Percentiles rank a stretch among this genome's conserved stretches.
Evolutionary conservation across 92 coral and sea anemone species (phyloP).

Genomic region (Pocillopora meandrina): DNA sequence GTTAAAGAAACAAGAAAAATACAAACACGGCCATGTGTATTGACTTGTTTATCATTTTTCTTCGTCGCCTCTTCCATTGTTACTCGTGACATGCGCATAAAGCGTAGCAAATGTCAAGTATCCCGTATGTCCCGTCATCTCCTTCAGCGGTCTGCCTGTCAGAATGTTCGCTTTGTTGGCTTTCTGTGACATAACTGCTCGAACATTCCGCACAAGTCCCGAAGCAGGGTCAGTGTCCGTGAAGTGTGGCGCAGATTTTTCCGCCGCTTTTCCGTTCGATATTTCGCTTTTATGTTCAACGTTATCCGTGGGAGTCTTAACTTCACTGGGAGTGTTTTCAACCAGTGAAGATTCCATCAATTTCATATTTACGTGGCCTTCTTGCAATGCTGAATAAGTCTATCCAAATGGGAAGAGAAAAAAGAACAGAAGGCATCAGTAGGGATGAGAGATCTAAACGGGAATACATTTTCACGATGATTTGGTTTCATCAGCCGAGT

Average conservation of each 20-base stretch:
- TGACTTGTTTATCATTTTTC: background rate
- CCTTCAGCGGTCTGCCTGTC: slow-evolving; percentile 76
- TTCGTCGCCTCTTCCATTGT: background rate
- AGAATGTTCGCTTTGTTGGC: slow-evolving; percentile 64
- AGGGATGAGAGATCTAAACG: no score
- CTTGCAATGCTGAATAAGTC: background rate
- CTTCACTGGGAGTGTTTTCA: background rate
- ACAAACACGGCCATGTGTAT: background rate
- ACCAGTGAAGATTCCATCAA: background rate
- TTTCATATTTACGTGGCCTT: background rate
- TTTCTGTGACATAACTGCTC: slow-evolving; percentile 43
- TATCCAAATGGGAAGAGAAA: background rate
- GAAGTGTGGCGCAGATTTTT: background rate
- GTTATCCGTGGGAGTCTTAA: background rate
- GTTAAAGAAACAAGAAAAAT: background rate
- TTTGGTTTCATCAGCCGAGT: no score
- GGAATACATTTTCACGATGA: no score
- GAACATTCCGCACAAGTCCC: slow-evolving; percentile 38
- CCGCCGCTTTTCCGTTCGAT: background rate
- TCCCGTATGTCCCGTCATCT: slow-evolving; percentile 97
- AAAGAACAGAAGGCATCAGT: no score
- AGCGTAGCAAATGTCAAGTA: slow-evolving; percentile 90
- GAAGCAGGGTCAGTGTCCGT: slow-evolving; percentile 39
- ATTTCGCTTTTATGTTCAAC: background rate
- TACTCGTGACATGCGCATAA: slow-evolving; percentile 34